Conservation (phyloP, 2,888 invertebrate genomes). For the Parnassius smintheus region DNA sequence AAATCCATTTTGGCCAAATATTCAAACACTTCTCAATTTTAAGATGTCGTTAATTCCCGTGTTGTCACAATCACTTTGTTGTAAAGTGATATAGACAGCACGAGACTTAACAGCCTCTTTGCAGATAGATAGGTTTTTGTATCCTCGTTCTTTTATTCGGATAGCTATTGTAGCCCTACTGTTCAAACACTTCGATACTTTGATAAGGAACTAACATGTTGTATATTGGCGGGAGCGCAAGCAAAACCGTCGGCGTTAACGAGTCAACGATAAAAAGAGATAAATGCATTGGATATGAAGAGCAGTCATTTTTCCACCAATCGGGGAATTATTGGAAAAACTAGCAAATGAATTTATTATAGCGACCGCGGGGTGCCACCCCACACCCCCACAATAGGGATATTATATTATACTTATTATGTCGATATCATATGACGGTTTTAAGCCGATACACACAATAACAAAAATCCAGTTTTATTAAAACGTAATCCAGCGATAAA, state of each 20-base stretch:
- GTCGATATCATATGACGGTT: constrained; percentile 26
- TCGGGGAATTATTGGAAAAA: constrained; percentile 78
- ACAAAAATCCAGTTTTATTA: constrained; percentile 21
- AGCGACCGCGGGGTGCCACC: constrained; percentile 46
- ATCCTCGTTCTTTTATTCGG: too few species aligned
- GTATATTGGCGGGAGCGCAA: not conserved
- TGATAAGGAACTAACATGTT: not conserved
- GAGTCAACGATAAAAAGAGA: constrained; percentile 58
- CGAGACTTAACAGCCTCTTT: too few species aligned
- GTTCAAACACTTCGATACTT: not conserved
- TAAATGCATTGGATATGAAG: constrained; percentile 61
- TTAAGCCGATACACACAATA: constrained; percentile 20
- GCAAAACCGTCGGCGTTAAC: constrained; percentile 8
- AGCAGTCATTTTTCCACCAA: constrained; percentile 79
- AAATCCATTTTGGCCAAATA: too few species aligned
- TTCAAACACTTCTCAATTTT: too few species aligned
- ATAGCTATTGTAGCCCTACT: too few species aligned
- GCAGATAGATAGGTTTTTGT: too few species aligned
- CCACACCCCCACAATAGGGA: constrained; percentile 44
- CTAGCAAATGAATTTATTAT: constrained; percentile 79
- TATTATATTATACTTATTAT: constrained; percentile 68
- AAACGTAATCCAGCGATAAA: constrained; percentile 6
- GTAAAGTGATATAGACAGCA: too few species aligned
- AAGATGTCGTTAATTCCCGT: too few species aligned
- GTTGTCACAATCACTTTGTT: too few species aligned